phyloP scores from a whole-genome alignment of 2,113 vertebrate species.

The Pardalotus punctatus region DNA sequence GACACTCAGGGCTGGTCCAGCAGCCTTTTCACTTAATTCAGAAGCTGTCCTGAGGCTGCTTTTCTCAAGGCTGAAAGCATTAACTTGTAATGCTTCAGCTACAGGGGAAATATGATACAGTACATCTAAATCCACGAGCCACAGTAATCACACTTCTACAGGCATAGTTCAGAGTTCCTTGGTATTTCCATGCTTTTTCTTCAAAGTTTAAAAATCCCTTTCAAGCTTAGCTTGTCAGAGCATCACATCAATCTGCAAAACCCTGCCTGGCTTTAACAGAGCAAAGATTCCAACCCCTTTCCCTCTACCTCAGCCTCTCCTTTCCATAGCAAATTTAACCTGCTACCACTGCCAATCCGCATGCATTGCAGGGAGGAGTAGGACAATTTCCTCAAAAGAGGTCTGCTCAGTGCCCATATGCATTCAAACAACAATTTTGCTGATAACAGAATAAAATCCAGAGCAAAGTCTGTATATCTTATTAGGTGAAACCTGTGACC shows the following conservation, averaged over 20 bases:
- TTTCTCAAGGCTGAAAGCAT: not conserved
- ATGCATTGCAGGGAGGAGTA: not conserved
- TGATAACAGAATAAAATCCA: not conserved
- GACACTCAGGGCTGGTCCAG: not conserved
- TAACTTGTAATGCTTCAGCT: not conserved
- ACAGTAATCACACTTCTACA: not conserved
- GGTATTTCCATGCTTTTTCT: not conserved
- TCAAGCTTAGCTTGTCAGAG: not conserved
- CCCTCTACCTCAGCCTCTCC: not conserved
- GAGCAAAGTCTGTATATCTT: fast-evolving
- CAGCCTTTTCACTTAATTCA: not conserved
- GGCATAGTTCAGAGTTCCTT: not conserved
- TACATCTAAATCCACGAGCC: not conserved
- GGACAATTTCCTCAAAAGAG: not conserved
- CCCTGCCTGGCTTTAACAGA: not conserved
- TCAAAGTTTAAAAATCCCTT: not conserved
- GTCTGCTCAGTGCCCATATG: fast-evolving
- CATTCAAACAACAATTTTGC: not conserved
- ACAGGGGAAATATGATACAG: not conserved
- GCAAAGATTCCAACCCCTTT: not conserved
- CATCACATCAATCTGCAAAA: not conserved
- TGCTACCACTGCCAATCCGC: not conserved
- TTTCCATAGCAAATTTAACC: not conserved
- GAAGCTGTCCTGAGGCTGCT: not conserved
- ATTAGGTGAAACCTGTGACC: not conserved